A percentile compares a stretch with the other conserved stretches of the same genome.
phyloP scores from a whole-genome alignment of 2,888 invertebrate genomes.

The Cryptus viduatorius region DNA sequence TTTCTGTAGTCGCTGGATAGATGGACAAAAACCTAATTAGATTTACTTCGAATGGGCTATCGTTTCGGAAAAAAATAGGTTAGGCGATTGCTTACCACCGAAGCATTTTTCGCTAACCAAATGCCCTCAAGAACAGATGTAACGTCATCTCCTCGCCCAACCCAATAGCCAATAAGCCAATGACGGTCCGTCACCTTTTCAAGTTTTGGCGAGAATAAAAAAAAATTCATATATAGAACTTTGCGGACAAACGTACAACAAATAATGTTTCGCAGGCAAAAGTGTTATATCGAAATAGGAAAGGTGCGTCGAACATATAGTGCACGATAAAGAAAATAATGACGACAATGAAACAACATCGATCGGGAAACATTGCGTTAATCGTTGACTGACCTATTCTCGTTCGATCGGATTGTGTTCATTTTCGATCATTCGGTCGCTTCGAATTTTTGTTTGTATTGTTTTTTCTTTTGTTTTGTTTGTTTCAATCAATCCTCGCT shows the following conservation, averaged over 20 bases:
- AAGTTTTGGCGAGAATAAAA: neutral
- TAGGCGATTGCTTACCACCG: too few species aligned
- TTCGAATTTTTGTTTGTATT: constrained; percentile 36
- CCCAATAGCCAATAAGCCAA: too few species aligned
- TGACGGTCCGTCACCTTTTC: too few species aligned
- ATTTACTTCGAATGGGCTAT: too few species aligned
- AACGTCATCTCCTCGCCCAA: too few species aligned
- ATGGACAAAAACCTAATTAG: too few species aligned
- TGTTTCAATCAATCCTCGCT: constrained; percentile 74
- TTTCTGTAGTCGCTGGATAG: too few species aligned
- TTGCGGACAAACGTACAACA: constrained; percentile 4
- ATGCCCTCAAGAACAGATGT: too few species aligned
- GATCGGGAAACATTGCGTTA: constrained; percentile 57
- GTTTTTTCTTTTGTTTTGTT: constrained; percentile 33
- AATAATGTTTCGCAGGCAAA: constrained; percentile 3
- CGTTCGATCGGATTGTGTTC: constrained; percentile 73
- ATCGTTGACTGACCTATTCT: constrained; percentile 78
- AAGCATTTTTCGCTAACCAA: neutral
- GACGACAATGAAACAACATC: constrained; percentile 61
- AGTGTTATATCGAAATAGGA: neutral
- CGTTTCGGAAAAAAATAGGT: too few species aligned
- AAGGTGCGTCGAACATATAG: constrained; percentile 17
- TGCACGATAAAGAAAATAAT: neutral
- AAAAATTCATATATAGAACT: neutral
- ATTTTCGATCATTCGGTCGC: constrained; percentile 61